These are phyloP conservation scores for Onychomys torridus DNA, from an alignment of 2,797 vertebrate species.

Conservation along the genomic window DNA sequence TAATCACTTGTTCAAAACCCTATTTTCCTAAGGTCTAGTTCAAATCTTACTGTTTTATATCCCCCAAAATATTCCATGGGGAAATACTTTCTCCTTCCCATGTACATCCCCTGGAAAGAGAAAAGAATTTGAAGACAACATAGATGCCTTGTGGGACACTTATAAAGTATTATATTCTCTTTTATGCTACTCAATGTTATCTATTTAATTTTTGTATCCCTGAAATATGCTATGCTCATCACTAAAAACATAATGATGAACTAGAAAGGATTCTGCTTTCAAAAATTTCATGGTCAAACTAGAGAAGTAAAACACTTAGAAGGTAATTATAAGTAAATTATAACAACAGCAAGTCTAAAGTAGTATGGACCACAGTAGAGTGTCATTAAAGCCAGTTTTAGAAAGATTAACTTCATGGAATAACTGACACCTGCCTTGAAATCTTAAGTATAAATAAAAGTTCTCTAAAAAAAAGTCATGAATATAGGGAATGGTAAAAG, in stretches of 20 bases:
- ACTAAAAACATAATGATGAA: constrained; percentile 29
- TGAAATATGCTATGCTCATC: not conserved
- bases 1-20: not conserved
- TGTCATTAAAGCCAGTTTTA: not conserved
- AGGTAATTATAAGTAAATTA: constrained; percentile 1
- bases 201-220: not conserved
- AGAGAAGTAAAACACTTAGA: not conserved
- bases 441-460: not conserved
- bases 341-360: not conserved
- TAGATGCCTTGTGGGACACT: not conserved
- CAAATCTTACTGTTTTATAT: not conserved
- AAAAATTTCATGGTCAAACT: constrained; percentile 27
- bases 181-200: constrained; percentile 8
- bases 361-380: not conserved
- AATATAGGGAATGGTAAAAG: not conserved
- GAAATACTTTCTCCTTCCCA: not conserved
- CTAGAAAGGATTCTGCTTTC: constrained; percentile 6
- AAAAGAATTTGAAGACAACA: not conserved
- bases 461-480: not conserved
- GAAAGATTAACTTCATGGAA: not conserved
- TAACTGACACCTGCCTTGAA: not conserved
- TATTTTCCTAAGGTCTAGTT: not conserved
- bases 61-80: not conserved
- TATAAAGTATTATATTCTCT: not conserved
- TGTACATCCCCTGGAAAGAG: not conserved